phyloP scores from a whole-genome alignment of 2,797 vertebrate genomes.

The Tarsius wallacei region DNA sequence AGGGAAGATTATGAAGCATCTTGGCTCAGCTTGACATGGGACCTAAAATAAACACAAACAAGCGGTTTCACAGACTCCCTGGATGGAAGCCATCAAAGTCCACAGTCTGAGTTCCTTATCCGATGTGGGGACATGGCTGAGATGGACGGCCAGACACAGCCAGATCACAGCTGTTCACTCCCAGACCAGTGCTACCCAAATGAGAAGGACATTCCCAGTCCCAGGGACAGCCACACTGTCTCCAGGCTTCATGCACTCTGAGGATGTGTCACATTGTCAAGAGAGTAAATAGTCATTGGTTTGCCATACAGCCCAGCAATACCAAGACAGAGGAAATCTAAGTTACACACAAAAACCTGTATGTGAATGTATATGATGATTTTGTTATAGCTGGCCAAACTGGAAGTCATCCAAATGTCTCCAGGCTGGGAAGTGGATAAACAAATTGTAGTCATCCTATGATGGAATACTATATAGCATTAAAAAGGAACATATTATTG shows the following conservation, averaged over 20 bases:
- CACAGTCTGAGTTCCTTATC: neutral
- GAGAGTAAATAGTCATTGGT: neutral
- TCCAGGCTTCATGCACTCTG: neutral
- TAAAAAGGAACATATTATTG: neutral
- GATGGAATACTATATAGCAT: neutral
- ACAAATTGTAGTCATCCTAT: neutral
- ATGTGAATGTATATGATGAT: neutral
- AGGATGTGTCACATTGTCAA: neutral
- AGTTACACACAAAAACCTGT: slow-evolving; percentile 2
- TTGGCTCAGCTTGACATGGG: neutral
- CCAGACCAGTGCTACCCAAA: neutral
- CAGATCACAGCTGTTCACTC: neutral
- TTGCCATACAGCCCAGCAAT: neutral
- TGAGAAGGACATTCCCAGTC: neutral
- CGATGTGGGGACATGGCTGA: neutral
- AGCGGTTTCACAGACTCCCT: neutral
- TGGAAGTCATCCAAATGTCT: neutral
- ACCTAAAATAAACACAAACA: neutral
- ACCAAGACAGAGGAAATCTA: neutral
- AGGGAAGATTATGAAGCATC: neutral
- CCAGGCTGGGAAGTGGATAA: neutral
- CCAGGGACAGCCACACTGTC: neutral
- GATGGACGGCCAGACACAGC: neutral
- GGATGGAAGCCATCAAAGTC: neutral
- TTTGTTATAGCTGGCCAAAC: slow-evolving; percentile 36